Percentiles rank a stretch among this genome's conserved stretches.
Evolutionary conservation across 2,888 invertebrate genomes (phyloP).

Genomic region (Formica aserva): DNA sequence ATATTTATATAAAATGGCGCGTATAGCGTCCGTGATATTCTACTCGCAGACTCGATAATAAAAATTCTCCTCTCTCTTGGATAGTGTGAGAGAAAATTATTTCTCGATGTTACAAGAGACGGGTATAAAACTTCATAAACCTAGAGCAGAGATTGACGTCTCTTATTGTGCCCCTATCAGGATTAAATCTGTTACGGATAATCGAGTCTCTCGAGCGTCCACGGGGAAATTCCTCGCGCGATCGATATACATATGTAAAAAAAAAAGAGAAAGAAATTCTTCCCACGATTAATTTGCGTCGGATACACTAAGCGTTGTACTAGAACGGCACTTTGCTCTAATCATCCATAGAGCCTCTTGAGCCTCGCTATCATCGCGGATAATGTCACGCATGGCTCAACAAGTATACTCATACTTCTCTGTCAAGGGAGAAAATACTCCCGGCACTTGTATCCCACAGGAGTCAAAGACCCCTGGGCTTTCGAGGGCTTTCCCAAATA

Average conservation of each 20-base stretch:
- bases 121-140: neutral
- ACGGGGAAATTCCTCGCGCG: neutral
- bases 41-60: neutral
- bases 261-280: conserved; percentile 36
- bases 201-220: neutral
- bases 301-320: conserved; percentile 12
- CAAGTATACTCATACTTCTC: conserved; percentile 67
- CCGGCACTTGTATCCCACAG: conserved; percentile 69
- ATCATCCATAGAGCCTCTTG: conserved; percentile 73
- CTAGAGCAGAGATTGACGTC: neutral
- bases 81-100: neutral
- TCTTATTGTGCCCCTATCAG: neutral
- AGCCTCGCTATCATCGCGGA: conserved; percentile 72
- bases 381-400: conserved; percentile 70
- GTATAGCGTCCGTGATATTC: neutral
- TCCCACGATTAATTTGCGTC: conserved; percentile 66
- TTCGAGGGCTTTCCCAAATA: conserved; percentile 79
- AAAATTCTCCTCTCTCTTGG: neutral
- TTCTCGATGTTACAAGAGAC: neutral
- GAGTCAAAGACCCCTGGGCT: conserved; percentile 73
- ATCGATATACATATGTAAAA: neutral
- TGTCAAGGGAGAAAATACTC: conserved; percentile 64
- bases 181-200: neutral
- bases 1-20: neutral
- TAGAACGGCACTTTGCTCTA: conserved; percentile 63